Base-by-base conservation (phyloP, 2,113 vertebrate species). In the Chamaetylas fuelleborni region DNA sequence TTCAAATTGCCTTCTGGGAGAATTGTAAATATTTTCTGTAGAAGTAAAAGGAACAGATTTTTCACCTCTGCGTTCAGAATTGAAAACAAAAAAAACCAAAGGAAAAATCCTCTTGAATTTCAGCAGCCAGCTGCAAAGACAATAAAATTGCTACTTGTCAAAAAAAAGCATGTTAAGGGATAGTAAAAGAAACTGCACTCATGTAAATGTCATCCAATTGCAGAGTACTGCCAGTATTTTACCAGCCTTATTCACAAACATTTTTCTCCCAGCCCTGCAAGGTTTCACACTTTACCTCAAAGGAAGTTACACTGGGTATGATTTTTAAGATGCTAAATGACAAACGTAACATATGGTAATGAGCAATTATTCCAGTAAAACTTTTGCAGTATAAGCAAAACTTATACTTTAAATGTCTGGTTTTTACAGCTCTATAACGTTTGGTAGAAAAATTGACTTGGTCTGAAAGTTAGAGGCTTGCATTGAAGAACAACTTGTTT, bases 111-210 rank as follows among this genome's bases (percentile, higher is more conserved):
- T 82, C 81, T 74, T 88, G 64, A 86, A 85, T 65, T 81, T 91
- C 73, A 95, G 36, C 64, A 87, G 53, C 62, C 69, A 86, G 34
- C 67, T 81, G 69, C 54, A 91, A 86, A 95, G 86, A 91, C 67
- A 83, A 25, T 78, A 79, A 92, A 86, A 96, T 60, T 80, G 45
- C 85, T 91, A 66, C 70, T 83, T 93, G 67, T 87, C 29, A 88
- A 81, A 88, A 89, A 73, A 85, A 77, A 92, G 8, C 5, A 87
- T 7, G 14, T 85, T 61, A 87, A 92, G 42, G 36, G 54, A 77
- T 20, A 88, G 26, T 33, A 80, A 93, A 93, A 81, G 34, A 86
- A 95, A 61, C 20, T 54, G 14, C 12, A 94, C 74, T 84, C 56
- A 71, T 16, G 47, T 54, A 65, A 87, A 60, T 48, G 48, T n/a